Percentiles rank a stretch among this genome's conserved stretches.
These are phyloP conservation scores for Xiphophorus couchianus DNA, from an alignment of 2,113 vertebrate genomes.

Conservation along the genomic window DNA sequence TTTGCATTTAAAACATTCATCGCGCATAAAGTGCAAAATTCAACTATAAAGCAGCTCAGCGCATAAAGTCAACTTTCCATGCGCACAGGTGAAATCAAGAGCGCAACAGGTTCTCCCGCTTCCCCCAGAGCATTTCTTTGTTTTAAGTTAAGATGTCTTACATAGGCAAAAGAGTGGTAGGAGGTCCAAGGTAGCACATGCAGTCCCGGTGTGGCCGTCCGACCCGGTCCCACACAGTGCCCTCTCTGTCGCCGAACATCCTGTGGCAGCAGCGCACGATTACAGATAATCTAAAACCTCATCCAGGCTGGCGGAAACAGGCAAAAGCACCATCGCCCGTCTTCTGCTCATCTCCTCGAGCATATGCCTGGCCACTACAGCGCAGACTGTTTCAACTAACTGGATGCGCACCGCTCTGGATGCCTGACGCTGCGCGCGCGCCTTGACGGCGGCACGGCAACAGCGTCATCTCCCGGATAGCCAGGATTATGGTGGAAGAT, in stretches of 20 bases:
- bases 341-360: slow-evolving; percentile 43
- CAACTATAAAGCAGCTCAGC: neutral
- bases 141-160: slow-evolving; percentile 70
- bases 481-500: neutral
- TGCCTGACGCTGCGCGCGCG: slow-evolving; percentile 11
- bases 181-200: slow-evolving; percentile 83
- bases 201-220: slow-evolving; percentile 78
- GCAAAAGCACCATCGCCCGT: slow-evolving; percentile 42
- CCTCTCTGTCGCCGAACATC: slow-evolving; percentile 80
- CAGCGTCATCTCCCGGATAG: slow-evolving; percentile 69
- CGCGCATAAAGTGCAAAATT: neutral
- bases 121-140: neutral
- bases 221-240: slow-evolving; percentile 78
- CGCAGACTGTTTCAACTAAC: slow-evolving; percentile 24
- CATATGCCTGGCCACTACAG: slow-evolving; percentile 61
- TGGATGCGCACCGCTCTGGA: slow-evolving; percentile 39
- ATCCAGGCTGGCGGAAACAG: slow-evolving; percentile 25
- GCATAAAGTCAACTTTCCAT: slow-evolving; percentile 7
- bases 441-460: slow-evolving; percentile 29
- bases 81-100: neutral
- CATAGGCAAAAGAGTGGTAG: slow-evolving; percentile 79
- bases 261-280: slow-evolving; percentile 36
- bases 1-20: neutral
- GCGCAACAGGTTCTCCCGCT: slow-evolving; percentile 48
- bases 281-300: slow-evolving; percentile 43